These are phyloP conservation scores for Lasioglossum pauxillum DNA, from an alignment of 2,888 invertebrate genomes.

Conservation along the genomic window DNA sequence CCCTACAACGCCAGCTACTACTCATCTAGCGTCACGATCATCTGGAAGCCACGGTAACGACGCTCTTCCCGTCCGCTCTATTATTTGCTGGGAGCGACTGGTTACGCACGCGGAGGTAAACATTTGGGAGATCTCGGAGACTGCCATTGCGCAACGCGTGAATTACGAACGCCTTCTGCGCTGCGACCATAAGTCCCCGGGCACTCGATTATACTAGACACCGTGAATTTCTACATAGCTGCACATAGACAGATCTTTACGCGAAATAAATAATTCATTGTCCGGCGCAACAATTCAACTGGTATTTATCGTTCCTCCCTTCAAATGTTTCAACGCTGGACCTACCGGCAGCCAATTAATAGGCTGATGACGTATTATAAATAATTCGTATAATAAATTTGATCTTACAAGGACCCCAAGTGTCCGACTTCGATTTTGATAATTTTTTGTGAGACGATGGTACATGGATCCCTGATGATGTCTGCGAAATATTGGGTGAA, in stretches of 20 bases:
- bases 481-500: too few species aligned
- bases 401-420: too few species aligned
- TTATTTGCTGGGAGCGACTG: neutral
- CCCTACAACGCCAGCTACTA: neutral
- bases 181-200: neutral
- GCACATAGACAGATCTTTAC: neutral
- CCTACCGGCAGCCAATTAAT: too few species aligned
- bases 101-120: constrained; percentile 15
- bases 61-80: neutral
- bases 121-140: constrained; percentile 4
- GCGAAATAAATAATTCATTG: too few species aligned
- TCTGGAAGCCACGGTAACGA: neutral
- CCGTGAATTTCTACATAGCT: neutral
- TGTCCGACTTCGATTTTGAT: too few species aligned
- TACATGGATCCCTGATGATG: too few species aligned
- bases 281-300: too few species aligned
- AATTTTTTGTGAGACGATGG: too few species aligned
- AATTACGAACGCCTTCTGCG: neutral
- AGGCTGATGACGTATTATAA: too few species aligned
- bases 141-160: neutral
- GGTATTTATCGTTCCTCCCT: too few species aligned
- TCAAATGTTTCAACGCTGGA: too few species aligned
- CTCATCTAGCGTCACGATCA: neutral
- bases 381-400: too few species aligned
- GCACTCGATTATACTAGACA: neutral